Percentiles rank a stretch among this genome's conserved stretches.
These are phyloP conservation scores for Spinus pinus DNA, from an alignment of 2,797 vertebrate species.

Conservation along the genomic window DNA sequence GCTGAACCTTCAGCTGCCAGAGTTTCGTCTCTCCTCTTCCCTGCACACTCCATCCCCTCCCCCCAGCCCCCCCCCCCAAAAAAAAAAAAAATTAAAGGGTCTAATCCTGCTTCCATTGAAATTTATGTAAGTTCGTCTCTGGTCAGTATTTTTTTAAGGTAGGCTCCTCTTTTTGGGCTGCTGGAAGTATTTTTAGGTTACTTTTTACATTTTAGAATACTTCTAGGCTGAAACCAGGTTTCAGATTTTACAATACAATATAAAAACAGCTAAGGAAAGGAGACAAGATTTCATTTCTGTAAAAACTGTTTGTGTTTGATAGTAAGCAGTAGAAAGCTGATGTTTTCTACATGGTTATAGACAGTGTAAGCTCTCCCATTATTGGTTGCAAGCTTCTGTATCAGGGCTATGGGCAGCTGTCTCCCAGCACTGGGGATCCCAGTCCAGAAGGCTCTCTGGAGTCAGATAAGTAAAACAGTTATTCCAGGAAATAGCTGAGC, in stretches of 20 bases:
- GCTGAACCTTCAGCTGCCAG: slow-evolving; percentile 48
- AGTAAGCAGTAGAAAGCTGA: background rate
- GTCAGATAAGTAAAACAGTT: background rate
- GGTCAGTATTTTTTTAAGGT: background rate
- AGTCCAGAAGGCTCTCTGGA: background rate
- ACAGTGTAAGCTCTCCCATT: background rate
- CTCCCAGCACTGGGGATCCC: background rate
- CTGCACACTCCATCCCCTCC: background rate
- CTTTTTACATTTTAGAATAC: background rate
- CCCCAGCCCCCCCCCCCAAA: background rate
- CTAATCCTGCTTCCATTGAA: slow-evolving; percentile 19
- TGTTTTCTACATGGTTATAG: background rate
- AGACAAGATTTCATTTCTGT: background rate
- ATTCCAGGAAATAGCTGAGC: background rate
- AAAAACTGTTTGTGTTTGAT: background rate
- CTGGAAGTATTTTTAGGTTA: background rate
- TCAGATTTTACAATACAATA: background rate
- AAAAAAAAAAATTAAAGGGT: background rate
- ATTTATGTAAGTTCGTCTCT: background rate
- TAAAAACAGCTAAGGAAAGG: background rate
- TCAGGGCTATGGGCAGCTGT: background rate
- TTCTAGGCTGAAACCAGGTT: background rate
- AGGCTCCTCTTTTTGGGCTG: background rate
- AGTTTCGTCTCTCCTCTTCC: background rate
- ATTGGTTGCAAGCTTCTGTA: background rate